Conservation (phyloP, 2,797 vertebrate genomes). For the Parotocinclus haroldoi region DNA sequence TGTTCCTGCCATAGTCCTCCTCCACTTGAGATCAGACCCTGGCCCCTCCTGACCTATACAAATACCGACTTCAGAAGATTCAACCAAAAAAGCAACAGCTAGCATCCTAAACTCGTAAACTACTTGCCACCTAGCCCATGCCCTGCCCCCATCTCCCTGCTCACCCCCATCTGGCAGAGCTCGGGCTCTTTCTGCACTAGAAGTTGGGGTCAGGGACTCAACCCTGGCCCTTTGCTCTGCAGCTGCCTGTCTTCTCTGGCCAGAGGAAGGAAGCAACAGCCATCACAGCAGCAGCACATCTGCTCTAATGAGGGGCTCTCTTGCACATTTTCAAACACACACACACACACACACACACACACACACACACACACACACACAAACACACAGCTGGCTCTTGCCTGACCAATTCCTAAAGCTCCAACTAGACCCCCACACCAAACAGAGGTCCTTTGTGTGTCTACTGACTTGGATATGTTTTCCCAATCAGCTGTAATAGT, state of each 20-base stretch:
- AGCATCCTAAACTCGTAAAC: conserved; percentile 58
- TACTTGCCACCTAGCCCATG: conserved; percentile 34
- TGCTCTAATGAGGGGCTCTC: conserved; percentile 46
- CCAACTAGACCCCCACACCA: conserved; percentile 38
- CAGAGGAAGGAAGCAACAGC: conserved; percentile 70
- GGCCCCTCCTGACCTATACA: conserved; percentile 31
- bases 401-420: conserved; percentile 36
- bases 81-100: conserved; percentile 33
- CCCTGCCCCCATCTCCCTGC: conserved; percentile 48
- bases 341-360: conserved; percentile 25
- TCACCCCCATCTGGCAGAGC: conserved; percentile 73
- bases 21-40: conserved; percentile 11
- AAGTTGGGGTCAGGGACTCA: conserved; percentile 58
- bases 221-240: conserved; percentile 75
- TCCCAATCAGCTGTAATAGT: neutral
- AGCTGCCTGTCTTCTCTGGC: conserved; percentile 77
- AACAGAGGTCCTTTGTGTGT: conserved; percentile 42
- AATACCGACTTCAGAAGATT: conserved; percentile 40
- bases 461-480: conserved; percentile 1
- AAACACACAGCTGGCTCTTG: conserved; percentile 34
- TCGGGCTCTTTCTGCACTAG: conserved; percentile 46
- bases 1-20: conserved; percentile 37
- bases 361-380: conserved; percentile 19
- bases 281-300: conserved; percentile 68
- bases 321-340: neutral